Base-by-base conservation (phyloP, 64 coral and sea anemone species). In the Pocillopora damicornis region DNA sequence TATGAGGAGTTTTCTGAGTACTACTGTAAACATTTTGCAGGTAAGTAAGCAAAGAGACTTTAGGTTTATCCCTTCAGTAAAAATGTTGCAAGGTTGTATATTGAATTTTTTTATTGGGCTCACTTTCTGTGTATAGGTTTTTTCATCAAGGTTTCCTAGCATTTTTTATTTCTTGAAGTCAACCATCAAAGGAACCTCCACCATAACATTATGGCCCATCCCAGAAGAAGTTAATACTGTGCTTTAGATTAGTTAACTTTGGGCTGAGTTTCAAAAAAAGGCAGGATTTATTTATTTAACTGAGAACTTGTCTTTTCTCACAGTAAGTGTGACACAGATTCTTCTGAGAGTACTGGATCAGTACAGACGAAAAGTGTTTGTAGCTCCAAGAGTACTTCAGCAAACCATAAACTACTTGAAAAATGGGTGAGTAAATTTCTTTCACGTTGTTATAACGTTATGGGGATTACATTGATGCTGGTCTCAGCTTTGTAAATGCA, bases 21-120 rank as follows among this genome's bases (percentile, higher is more conserved):
- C 38, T 98, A 94, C 61, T 98, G 95, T 64, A 98, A 94, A 80
- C 87, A 88, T 74, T 98, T 93, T 93, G 89, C 91, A 84, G 95
- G 95, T 98, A 75, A 23, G 86, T 78, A 11, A 58, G 18, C 68
- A 4, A 17, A 18, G 7, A 67, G 6, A 25, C 67, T 71, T 20
- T 25, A n/a, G n/a, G 9, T 5, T 71, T 51, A 0, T 2, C 42
- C 7, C 42, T 51, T 51, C 42, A 51, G 42, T 51, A 51, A 51
- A 51, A 51, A 51, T 7, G 7, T 51, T 51, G 42, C 2, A 51
- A 51, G 42, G 42, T 51, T 51, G 7, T 2, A 4, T 51, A 51
- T 4, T 51, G 42, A 51, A 51, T 51, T 51, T 51, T 51, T 4
- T 51, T 51, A 51, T 51, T 51, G 42, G 42, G 42, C 42, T 51